A percentile compares a stretch with the other conserved stretches of the same genome.
Conservation (phyloP, 1,140 invertebrate species). For the Asobara japonica region DNA sequence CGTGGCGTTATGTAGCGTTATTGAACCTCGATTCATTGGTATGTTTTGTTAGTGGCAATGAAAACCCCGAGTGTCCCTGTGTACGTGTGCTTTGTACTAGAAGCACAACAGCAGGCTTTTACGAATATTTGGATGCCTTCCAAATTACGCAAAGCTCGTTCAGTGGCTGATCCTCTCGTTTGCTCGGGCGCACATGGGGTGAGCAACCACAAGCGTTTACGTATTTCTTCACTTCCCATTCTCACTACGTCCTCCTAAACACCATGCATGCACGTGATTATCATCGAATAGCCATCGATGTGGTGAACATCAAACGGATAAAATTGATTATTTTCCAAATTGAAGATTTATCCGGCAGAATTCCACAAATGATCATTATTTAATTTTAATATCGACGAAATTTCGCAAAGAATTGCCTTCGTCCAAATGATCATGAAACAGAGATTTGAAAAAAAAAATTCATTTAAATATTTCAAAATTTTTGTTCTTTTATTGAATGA, state of each 20-base stretch:
- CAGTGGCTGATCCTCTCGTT: conserved; percentile 23
- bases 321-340: no score
- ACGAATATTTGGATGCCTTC: conserved; percentile 33
- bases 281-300: neutral
- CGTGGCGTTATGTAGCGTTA: conserved; percentile 28
- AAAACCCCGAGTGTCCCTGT: neutral
- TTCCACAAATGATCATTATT: no score
- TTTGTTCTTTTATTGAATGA: no score
- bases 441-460: no score
- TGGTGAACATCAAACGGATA: neutral
- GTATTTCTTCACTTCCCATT: conserved; percentile 20
- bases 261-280: neutral
- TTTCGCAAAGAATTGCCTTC: no score
- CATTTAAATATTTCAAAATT: no score
- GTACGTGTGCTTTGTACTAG: neutral
- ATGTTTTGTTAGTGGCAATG: neutral
- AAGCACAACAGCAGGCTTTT: neutral
- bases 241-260: neutral
- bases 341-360: no score
- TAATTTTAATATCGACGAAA: no score
- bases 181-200: conserved; percentile 2
- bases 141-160: conserved; percentile 31
- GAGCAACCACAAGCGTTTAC: conserved; percentile 27
- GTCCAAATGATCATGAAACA: no score
- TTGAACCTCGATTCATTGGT: conserved; percentile 25